phyloP scores from a whole-genome alignment of 2,797 vertebrate genomes.

The Petrocephalus sullivani region DNA sequence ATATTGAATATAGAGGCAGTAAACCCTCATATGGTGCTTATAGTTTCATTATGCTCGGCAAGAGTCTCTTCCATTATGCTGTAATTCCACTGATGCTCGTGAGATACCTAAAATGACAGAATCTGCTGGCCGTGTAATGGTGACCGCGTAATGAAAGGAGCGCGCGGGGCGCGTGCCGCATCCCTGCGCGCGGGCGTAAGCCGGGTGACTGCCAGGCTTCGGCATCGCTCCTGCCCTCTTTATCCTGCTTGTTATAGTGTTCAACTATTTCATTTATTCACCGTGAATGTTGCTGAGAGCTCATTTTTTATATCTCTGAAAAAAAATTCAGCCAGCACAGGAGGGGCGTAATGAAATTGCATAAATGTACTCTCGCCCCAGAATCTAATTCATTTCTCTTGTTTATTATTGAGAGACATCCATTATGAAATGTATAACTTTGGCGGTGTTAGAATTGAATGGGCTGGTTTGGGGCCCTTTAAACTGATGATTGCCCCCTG shows the following conservation, averaged over 20 bases:
- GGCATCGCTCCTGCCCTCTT: conserved; percentile 63
- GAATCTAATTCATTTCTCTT: conserved; percentile 80
- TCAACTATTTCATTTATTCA: conserved; percentile 79
- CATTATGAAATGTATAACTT: conserved; percentile 71
- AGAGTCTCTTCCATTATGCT: conserved; percentile 16
- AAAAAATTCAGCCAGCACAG: conserved; percentile 66
- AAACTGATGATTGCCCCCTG: conserved; percentile 65
- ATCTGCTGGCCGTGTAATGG: conserved; percentile 18
- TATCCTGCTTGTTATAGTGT: conserved; percentile 64
- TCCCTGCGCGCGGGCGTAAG: neutral
- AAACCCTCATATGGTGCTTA: conserved; percentile 12
- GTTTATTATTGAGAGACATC: conserved; percentile 77
- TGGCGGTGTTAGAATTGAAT: conserved; percentile 63
- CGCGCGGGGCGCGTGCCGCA: conserved; percentile 26
- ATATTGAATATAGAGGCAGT: conserved; percentile 12
- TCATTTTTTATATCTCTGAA: conserved; percentile 68
- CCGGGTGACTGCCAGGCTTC: conserved; percentile 43
- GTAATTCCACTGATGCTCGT: conserved; percentile 16
- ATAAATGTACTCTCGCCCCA: conserved; percentile 73
- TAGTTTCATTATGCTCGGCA: conserved; percentile 17
- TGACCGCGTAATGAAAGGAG: conserved; percentile 26
- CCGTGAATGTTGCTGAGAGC: conserved; percentile 69
- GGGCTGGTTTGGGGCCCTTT: conserved; percentile 59
- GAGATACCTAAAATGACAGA: conserved; percentile 25
- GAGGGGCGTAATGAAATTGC: conserved; percentile 77